Base-by-base conservation (phyloP, 2,888 invertebrate species). In the Keiferia lycopersicella region DNA sequence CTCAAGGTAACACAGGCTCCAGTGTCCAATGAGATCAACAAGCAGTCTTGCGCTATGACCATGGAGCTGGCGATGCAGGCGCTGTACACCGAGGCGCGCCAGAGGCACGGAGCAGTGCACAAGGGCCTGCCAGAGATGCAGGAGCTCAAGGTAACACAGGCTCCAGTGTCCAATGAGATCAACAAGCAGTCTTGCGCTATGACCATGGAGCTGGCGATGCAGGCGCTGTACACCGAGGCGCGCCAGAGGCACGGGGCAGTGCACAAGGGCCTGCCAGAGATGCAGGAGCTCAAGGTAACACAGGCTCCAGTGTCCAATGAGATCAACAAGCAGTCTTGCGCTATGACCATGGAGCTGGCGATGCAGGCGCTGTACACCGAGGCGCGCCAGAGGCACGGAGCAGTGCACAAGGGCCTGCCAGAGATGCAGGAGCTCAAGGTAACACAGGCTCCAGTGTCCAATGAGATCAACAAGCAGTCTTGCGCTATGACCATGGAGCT, bases 391-490 rank as follows among this genome's bases (percentile, higher is more conserved):
- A 70, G 74, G 14, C 84, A 78, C 69, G 88, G 85, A 67, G 82
- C 84, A 61, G 92, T 95, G 56, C 94, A 94, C 67, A 92, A 96
- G 63, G 94, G 93, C 68, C 94, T 95, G 69, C 97, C 98, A 68
- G 97, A 97, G 70, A 97, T 98, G 83, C 94, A 95, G 59, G 96
- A 98, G 71, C 94, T 98, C 41, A 98, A 98, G 93, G 96, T 96
- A 10, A 53, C 48, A n/a, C n/a, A 98, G 81, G 94, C 99, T 81
- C 97, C 30, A 30, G n/a, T n/a, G n/a, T n/a, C n/a, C n/a, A n/a
- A n/a, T n/a, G 99, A 99, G 92, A 98, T 99, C 75, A 98, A 98
- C 92, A 99, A 98, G 90, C 96, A 98, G 51, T 96, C 96, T 83
- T 99, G 98, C 87, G 98, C 99, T 8, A 94, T 98, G 71, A 98